Evolutionary conservation across 2,888 invertebrate species (phyloP), one percentile per base, ranked within the genome.

Genomic region (Galerucella calmariensis): DNA sequence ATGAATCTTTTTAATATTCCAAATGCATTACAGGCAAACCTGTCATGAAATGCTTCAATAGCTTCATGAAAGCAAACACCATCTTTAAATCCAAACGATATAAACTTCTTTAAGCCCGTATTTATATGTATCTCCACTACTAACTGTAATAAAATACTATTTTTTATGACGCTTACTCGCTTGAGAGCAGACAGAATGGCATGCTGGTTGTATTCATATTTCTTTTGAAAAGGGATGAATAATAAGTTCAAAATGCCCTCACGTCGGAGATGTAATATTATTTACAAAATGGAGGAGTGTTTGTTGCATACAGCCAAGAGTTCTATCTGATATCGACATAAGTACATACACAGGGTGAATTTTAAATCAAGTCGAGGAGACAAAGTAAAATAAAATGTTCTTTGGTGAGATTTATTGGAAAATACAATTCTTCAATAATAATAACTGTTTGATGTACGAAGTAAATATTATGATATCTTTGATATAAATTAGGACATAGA

Each of bases 161-260:
- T 72, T 72, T 72, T 72, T 72, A 71, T 67, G 41, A 75, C 76
- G 69, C 77, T 79, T 75, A 76, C 75, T 79, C 74, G 77, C 70
- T 66, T 59, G 67, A 66, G 59, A 66, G 72, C 72, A 67, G 75
- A 79, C 78, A 76, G 77, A 74, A 77, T 74, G 75, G 73, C 69
- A 69, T 72, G 79, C 78, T 74, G 75, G 74, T 71, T 74, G 76
- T 76, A 81, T 79, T 78, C 78, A 79, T 74, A 67, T 72, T 72
- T 65, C 76, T 82, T 80, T 78, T 79, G 75, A 81, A 82, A 79
- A 79, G 80, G 79, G 78, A 81, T 80, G 82, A 82, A 82, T 82
- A 80, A 78, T 80, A 78, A 79, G 79, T 75, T 79, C 72, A 79
- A 74, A 78, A 81, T 82, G 79, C 82, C 81, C 81, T 83, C 82